These are phyloP conservation scores for Phaenicophaeus curvirostris DNA, from an alignment of 2,797 vertebrate genomes.

Conservation along the genomic window DNA sequence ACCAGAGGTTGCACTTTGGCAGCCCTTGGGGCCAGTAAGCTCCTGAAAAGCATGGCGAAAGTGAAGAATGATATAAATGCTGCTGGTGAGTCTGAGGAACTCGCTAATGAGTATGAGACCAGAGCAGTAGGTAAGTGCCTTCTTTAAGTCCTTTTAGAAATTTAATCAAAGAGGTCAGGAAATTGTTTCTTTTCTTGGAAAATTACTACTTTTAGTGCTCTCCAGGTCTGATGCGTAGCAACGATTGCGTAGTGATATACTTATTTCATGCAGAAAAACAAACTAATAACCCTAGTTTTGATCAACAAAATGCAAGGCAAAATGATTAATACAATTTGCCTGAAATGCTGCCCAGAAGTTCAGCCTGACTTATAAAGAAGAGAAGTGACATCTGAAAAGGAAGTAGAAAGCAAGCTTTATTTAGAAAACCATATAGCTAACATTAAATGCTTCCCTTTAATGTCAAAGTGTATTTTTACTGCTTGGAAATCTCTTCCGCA, in stretches of 20 bases:
- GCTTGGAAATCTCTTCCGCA: background rate
- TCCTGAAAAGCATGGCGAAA: slow-evolving; percentile 82
- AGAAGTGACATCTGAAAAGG: background rate
- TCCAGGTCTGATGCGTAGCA: background rate
- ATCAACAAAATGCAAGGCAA: background rate
- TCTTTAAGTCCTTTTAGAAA: background rate
- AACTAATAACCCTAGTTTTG: background rate
- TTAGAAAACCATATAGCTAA: background rate
- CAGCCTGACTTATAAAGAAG: background rate
- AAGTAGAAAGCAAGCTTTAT: background rate
- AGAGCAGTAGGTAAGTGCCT: slow-evolving; percentile 77
- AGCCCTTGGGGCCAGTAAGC: slow-evolving; percentile 82
- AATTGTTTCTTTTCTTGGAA: background rate
- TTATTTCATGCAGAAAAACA: background rate
- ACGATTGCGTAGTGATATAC: background rate
- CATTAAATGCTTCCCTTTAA: background rate
- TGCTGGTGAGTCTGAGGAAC: slow-evolving; percentile 80
- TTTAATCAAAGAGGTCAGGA: background rate
- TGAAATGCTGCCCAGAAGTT: background rate
- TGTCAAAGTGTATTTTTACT: background rate
- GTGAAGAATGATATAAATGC: slow-evolving; percentile 84
- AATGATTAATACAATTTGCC: background rate
- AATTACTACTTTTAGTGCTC: background rate
- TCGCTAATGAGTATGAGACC: slow-evolving; percentile 81
- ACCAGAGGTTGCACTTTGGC: slow-evolving; percentile 82